Percentiles rank a stretch among this genome's conserved stretches.
phyloP scores from a whole-genome alignment of 2,797 vertebrate genomes.

The Limosa lapponica region DNA sequence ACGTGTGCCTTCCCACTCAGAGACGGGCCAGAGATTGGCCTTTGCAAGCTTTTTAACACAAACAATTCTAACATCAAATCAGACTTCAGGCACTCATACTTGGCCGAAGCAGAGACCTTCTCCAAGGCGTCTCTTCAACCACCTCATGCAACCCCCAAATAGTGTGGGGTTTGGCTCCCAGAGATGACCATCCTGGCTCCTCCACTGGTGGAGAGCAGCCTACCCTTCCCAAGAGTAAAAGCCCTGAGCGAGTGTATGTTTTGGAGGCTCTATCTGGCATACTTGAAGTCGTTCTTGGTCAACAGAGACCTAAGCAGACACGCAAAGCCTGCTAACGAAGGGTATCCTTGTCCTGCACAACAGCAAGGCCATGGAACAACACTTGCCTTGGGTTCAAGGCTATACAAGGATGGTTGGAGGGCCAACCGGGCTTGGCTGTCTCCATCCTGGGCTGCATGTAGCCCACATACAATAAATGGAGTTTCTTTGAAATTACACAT shows the following conservation, averaged over 20 bases:
- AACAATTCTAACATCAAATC: not conserved
- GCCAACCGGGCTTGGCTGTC: not conserved
- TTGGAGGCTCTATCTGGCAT: not conserved
- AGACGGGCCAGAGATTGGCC: not conserved
- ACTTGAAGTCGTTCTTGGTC: not conserved
- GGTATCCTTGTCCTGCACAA: not conserved
- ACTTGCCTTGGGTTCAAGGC: not conserved
- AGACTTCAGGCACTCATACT: not conserved
- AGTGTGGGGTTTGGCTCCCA: not conserved
- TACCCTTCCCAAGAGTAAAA: not conserved
- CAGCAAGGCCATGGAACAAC: not conserved
- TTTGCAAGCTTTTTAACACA: not conserved
- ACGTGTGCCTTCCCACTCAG: not conserved
- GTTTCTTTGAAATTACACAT: not conserved
- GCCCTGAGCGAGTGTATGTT: not conserved
- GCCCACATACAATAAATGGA: not conserved
- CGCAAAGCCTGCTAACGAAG: not conserved
- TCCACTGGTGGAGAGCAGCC: not conserved
- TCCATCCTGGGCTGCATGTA: not conserved
- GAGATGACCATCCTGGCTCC: not conserved
- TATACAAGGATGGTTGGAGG: not conserved
- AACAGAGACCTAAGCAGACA: not conserved
- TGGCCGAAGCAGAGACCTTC: not conserved
- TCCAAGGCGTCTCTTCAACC: not conserved
- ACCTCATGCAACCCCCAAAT: rapidly evolving